Evolutionary conservation across 1,140 invertebrate species (phyloP), one percentile per base, ranked within the genome.

Genomic region (Drosophila bocki): DNA sequence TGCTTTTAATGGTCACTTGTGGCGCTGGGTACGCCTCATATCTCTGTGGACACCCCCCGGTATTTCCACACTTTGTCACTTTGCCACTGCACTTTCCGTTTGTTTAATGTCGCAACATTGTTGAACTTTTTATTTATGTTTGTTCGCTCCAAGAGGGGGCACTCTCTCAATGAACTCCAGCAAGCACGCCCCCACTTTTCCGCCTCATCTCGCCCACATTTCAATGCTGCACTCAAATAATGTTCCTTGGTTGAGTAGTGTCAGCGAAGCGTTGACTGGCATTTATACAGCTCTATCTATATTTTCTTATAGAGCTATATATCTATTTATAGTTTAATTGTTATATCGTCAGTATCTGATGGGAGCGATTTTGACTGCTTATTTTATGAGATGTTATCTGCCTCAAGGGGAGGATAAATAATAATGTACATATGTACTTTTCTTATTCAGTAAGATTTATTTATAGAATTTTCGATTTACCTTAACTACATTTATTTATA

Each of bases 1-100:
- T 83, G 81, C 56, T 56, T 84, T 83, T 84, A 84, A 82, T 84
- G 70, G 80, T 83, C 75, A 75, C 72, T 78, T 78, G 74, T 60
- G 47, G 41, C 45, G 22, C 39, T 35, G 37, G 48, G 22, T 48
- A 22, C 17, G 19, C 56, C 56, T 39, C 37, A 13, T 50, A 19
- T 41, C 15, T 22, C 41, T 54, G 4, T 35, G 6, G 22, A 33
- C 19, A n/a, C 26, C 47, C 47, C 5, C 35, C 37, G 12, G 37
- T 57, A 42, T 13, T 33, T 50, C 15, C 19, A 39, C 15, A 42
- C 51, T 33, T 70, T 64, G 35, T 48, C 61, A 48, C 65, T 68
- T 68, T 35, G 35, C 65, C 60, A 67, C 72, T 81, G 74, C 79
- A 67, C 60, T 70, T 83, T 83, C 42, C 57, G 75, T 61, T 53